These are phyloP conservation scores for Sebastes flavidus DNA, from an alignment of 2,797 vertebrate genomes.

Conservation along the genomic window DNA sequence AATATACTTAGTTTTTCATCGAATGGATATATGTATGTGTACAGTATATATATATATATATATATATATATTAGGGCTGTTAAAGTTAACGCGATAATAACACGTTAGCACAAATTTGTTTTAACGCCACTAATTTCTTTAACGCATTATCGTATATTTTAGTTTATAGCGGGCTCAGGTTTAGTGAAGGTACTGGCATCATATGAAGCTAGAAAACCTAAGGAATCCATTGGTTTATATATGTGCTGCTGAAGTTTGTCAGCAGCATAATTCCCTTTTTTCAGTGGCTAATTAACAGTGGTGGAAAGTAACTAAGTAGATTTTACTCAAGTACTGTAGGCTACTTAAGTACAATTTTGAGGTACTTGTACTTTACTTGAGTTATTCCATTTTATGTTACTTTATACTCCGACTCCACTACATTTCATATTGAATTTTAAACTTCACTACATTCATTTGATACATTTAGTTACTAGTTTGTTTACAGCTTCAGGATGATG, in stretches of 20 bases:
- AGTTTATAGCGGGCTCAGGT: rapidly evolving
- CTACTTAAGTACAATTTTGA: neutral
- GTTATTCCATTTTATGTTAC: neutral
- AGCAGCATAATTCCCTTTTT: neutral
- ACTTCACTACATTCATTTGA: neutral
- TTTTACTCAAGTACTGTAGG: neutral
- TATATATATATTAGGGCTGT: too few species aligned
- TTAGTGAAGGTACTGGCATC: too few species aligned
- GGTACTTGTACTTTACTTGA: neutral
- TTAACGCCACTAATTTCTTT: too few species aligned
- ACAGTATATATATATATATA: too few species aligned
- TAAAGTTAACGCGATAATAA: too few species aligned
- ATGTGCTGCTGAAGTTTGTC: neutral
- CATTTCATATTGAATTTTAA: neutral
- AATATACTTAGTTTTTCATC: neutral
- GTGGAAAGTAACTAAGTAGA: neutral
- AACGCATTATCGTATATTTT: too few species aligned
- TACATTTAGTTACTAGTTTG: neutral
- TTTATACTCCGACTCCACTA: neutral
- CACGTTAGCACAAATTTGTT: too few species aligned
- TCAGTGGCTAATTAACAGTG: neutral
- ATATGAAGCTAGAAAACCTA: too few species aligned
- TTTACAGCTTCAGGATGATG: too few species aligned
- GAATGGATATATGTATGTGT: too few species aligned
- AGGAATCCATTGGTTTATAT: rapidly evolving